These are phyloP conservation scores for Cephus runcator DNA, from an alignment of 2,888 invertebrate genomes.

Conservation along the genomic window DNA sequence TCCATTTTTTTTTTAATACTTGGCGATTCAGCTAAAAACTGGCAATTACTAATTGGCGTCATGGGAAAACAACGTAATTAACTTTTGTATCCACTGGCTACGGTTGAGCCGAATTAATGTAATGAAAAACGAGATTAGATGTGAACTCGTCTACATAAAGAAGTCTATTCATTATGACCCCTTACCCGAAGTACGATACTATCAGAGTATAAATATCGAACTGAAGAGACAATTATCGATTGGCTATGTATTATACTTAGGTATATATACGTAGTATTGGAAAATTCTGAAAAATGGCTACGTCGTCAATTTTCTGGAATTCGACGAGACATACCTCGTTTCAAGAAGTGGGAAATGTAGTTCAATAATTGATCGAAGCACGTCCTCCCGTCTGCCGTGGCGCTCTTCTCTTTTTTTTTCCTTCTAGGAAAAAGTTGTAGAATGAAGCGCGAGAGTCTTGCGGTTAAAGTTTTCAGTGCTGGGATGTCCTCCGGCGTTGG, in stretches of 20 bases:
- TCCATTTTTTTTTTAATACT: neutral
- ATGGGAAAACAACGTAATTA: neutral
- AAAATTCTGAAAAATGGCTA: neutral
- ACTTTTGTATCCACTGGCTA: neutral
- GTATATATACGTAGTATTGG: neutral
- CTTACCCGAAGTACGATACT: neutral
- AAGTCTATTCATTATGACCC: neutral
- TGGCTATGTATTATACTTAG: neutral
- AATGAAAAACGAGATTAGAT: neutral
- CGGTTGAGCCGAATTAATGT: neutral
- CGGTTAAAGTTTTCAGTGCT: slow-evolving; percentile 3
- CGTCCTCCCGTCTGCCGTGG: neutral
- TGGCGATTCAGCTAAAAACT: neutral
- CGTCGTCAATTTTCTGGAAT: neutral
- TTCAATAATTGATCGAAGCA: neutral
- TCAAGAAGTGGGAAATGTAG: neutral
- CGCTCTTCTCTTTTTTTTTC: neutral
- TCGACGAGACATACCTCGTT: neutral
- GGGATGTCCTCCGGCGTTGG: slow-evolving; percentile 21
- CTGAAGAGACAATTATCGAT: neutral
- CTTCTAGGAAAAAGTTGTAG: neutral
- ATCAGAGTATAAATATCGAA: neutral
- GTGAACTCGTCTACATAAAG: neutral
- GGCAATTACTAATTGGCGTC: neutral
- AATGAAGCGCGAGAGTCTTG: neutral